phyloP scores from a whole-genome alignment of 1,140 invertebrate species.

The Macrobrachium nipponense region DNA sequence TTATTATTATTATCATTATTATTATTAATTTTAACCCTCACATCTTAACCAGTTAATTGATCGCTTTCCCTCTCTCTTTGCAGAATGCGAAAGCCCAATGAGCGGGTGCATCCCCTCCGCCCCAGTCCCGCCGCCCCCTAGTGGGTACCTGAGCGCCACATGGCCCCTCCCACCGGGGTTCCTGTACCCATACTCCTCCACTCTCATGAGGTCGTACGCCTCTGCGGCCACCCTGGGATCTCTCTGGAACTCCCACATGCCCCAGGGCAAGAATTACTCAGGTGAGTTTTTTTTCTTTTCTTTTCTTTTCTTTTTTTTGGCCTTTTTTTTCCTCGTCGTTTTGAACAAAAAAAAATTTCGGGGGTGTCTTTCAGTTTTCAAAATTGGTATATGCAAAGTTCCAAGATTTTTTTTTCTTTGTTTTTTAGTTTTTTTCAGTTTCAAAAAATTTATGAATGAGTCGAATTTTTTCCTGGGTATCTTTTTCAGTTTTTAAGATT shows the following conservation, averaged over 20 bases:
- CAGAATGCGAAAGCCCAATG: constrained; percentile 41
- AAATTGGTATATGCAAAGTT: too few species aligned
- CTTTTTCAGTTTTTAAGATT: too few species aligned
- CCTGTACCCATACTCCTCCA: constrained; percentile 48
- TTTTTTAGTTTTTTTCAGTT: too few species aligned
- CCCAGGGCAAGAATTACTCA: constrained; percentile 39
- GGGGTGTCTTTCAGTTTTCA: too few species aligned
- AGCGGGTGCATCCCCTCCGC: constrained; percentile 32
- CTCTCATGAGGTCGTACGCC: constrained; percentile 46
- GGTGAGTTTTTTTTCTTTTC: constrained; percentile 25
- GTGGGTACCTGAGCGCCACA: constrained; percentile 34
- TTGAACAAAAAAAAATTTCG: too few species aligned
- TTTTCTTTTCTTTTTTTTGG: not conserved
- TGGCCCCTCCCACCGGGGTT: constrained; percentile 42
- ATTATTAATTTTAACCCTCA: too few species aligned
- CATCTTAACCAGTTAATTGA: not conserved
- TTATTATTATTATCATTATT: too few species aligned
- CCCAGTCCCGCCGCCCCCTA: constrained; percentile 21
- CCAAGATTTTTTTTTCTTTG: too few species aligned
- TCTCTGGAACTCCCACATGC: constrained; percentile 31
- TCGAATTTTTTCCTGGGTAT: too few species aligned
- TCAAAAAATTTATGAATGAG: too few species aligned
- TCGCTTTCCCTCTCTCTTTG: not conserved
- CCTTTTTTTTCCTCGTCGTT: too few species aligned
- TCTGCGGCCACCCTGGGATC: constrained; percentile 46